Evolutionary conservation across 2,113 vertebrate genomes (phyloP), one percentile per base, ranked within the genome.

Genomic region (Prunella fulvescens): DNA sequence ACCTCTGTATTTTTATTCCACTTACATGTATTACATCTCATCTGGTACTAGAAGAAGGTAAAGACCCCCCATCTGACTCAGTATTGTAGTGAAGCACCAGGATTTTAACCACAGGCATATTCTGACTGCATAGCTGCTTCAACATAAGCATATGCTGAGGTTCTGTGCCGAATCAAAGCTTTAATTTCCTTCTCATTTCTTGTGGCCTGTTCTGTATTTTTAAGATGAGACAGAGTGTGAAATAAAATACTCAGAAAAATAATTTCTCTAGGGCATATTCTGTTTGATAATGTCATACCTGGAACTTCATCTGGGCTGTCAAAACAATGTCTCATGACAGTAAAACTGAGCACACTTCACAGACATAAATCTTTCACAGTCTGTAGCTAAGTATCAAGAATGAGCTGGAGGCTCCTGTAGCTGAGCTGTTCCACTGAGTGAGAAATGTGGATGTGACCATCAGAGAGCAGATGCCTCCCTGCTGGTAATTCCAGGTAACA

Each of bases 201-300:
- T 92, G 64, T 96, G 94, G 92, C 82, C 96, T 92, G 47, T 96
- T 96, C 90, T 93, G 88, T 85, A 57, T 96, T 95, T 93, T 93
- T 80, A 94, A 95, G 64, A 64, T 77, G 82, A 96, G 76, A 88
- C 44, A 42, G 93, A 48, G 66, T 79, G 42, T 93, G 90, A 95
- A 96, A 79, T 93, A 96, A 96, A 95, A 96, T 85, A 88, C 88
- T 96, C 45, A 90, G 87, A 77, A 96, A 97, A 94, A 94, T 95
- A 97, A 92, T 95, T 93, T 96, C 92, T 96, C 95, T 94, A 88
- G 94, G 94, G 94, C 85, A 96, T 96, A 95, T 78, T 97, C 90
- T 96, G 90, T 96, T 96, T 96, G 90, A 97, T 96, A 94, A 93
- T 93, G 93, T 96, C 94, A 90, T 96, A 96, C 94, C 95, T 95